Conservation (phyloP, 2,888 invertebrate species). For the Aplocera efformata region DNA sequence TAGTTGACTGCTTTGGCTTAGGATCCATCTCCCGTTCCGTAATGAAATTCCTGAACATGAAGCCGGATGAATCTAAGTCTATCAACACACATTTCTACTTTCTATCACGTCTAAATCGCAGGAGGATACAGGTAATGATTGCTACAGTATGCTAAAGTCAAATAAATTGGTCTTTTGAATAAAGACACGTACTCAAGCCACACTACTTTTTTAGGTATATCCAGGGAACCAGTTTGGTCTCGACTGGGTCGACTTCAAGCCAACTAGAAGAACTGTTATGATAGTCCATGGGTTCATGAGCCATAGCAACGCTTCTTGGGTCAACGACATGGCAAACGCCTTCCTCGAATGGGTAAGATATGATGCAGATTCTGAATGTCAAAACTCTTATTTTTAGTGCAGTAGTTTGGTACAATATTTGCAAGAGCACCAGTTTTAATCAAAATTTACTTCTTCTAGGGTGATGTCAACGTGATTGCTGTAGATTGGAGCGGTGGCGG, state of each 20-base stretch:
- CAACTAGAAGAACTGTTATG: conserved; percentile 74
- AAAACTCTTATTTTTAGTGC: too few relatives aligned
- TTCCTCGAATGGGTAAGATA: conserved; percentile 76
- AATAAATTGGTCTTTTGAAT: background rate
- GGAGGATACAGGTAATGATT: conserved; percentile 61
- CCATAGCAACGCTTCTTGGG: conserved; percentile 80
- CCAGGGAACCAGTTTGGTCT: conserved; percentile 75
- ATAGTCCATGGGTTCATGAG: conserved; percentile 84
- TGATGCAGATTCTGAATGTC: too few relatives aligned
- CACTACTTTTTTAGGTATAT: conserved; percentile 47
- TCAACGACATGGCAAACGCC: conserved; percentile 78
- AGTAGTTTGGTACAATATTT: too few relatives aligned
- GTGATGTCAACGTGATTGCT: conserved; percentile 81
- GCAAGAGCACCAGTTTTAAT: background rate
- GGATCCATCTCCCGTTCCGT: conserved; percentile 57
- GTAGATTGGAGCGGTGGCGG: conserved; percentile 84
- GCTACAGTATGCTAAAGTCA: too few relatives aligned
- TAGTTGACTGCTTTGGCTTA: conserved; percentile 77
- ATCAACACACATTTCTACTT: conserved; percentile 76
- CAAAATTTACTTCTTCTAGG: conserved; percentile 51
- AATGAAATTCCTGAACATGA: conserved; percentile 66
- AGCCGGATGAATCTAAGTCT: conserved; percentile 56
- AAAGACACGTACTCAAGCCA: background rate
- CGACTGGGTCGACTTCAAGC: conserved; percentile 80
- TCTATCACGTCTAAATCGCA: conserved; percentile 57